Conservation (phyloP, 2,888 invertebrate species). For the Halictus ligatus region DNA sequence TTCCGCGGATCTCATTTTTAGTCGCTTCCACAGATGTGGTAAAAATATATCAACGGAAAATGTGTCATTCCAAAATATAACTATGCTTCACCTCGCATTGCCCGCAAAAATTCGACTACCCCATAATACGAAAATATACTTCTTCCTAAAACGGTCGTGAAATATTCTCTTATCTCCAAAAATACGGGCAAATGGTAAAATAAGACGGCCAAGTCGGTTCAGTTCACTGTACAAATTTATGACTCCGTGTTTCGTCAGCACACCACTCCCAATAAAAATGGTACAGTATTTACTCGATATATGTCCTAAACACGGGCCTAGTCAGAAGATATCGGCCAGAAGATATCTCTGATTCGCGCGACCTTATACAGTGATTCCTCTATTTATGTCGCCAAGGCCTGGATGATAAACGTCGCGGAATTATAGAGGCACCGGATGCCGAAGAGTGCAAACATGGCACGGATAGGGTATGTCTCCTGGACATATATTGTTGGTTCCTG, state of each 20-base stretch:
- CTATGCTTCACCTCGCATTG: background rate
- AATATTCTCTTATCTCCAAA: background rate
- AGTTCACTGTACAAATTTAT: background rate
- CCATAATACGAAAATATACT: background rate
- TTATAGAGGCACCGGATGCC: too few relatives aligned
- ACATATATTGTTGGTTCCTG: too few relatives aligned
- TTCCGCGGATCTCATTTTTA: conserved; percentile 14
- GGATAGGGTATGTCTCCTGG: too few relatives aligned
- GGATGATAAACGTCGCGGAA: too few relatives aligned
- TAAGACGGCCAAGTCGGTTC: background rate
- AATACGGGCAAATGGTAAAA: background rate
- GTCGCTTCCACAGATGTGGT: background rate
- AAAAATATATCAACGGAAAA: background rate
- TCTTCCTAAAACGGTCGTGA: background rate
- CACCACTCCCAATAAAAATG: background rate
- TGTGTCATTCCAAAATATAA: background rate
- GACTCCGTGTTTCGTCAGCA: background rate
- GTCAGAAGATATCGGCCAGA: too few relatives aligned
- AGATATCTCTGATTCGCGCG: too few relatives aligned
- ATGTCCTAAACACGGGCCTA: too few relatives aligned
- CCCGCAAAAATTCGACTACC: background rate
- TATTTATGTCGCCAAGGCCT: too few relatives aligned
- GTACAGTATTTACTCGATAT: too few relatives aligned
- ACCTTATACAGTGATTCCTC: too few relatives aligned
- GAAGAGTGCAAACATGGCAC: too few relatives aligned